Percentiles rank a stretch among this genome's conserved stretches.
Conservation (phyloP, 2,797 vertebrate genomes). For the Pampus argenteus region DNA sequence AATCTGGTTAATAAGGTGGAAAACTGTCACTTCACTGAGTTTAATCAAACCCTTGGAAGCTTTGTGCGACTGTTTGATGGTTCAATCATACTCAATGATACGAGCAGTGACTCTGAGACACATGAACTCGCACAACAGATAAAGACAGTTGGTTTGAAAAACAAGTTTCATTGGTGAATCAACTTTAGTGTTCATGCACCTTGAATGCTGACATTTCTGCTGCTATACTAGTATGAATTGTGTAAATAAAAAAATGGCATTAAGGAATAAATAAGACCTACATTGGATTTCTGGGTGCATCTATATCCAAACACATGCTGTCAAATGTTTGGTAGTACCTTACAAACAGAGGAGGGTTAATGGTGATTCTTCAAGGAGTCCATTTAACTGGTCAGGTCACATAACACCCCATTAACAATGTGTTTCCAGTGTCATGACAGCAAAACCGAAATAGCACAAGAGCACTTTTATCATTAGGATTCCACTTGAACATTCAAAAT, state of each 20-base stretch:
- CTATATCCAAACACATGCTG: not conserved
- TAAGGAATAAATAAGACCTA: slow-evolving; percentile 8
- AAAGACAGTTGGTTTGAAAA: not conserved
- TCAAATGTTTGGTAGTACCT: not conserved
- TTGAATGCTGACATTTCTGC: not conserved
- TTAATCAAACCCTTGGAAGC: slow-evolving; percentile 17
- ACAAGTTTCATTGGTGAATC: not conserved
- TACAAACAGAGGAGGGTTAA: not conserved
- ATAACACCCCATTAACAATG: slow-evolving; percentile 29
- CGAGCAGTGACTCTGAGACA: not conserved
- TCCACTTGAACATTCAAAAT: not conserved
- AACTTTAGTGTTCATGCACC: not conserved
- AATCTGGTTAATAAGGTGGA: slow-evolving; percentile 21
- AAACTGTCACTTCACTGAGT: slow-evolving; percentile 23
- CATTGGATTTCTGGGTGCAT: not conserved
- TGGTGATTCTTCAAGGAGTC: slow-evolving; percentile 10
- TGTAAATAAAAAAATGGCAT: not conserved
- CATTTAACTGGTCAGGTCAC: not conserved
- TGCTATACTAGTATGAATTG: not conserved
- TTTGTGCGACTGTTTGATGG: slow-evolving; percentile 37
- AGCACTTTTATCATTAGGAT: not conserved
- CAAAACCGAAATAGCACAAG: slow-evolving; percentile 11
- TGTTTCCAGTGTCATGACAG: slow-evolving; percentile 13
- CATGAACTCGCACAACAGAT: not conserved
- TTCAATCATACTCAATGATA: slow-evolving; percentile 25